Evolutionary conservation across 2,888 invertebrate species (phyloP).

Genomic region (Caradrina clavipalpis): DNA sequence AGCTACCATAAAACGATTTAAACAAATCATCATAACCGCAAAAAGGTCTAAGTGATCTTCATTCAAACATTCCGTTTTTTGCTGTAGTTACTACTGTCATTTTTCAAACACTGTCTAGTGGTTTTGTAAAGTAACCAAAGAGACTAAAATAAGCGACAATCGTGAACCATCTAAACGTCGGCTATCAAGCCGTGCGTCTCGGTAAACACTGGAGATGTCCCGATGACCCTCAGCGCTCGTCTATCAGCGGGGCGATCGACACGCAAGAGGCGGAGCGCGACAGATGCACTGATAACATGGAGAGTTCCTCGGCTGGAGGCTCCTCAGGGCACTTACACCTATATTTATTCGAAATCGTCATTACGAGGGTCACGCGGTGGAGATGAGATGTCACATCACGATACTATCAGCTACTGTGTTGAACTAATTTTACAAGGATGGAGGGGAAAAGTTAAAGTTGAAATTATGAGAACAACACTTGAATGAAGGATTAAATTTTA

Average conservation of each 20-base stretch:
- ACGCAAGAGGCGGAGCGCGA: constrained; percentile 50
- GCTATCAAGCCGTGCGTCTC: constrained; percentile 36
- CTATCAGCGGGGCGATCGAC: constrained; percentile 45
- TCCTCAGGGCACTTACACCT: background rate
- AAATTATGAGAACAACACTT: no score
- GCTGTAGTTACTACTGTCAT: no score
- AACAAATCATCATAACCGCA: background rate
- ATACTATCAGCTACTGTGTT: background rate
- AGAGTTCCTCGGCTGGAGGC: constrained; percentile 6
- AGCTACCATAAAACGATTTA: background rate
- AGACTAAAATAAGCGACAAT: constrained; percentile 11
- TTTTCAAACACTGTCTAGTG: no score
- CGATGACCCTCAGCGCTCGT: constrained; percentile 40
- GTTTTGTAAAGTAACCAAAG: background rate
- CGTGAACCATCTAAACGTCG: constrained; percentile 30
- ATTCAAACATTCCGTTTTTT: no score
- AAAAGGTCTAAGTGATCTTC: no score
- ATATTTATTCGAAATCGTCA: background rate
- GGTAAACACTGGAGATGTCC: constrained; percentile 33
- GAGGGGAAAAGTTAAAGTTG: no score
- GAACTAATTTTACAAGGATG: background rate
- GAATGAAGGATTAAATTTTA: no score
- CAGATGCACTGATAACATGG: constrained; percentile 34
- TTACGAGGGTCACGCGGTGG: background rate
- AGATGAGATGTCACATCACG: no score